Conservation (phyloP, 2,888 invertebrate genomes). For the Cristatella mucedo region DNA sequence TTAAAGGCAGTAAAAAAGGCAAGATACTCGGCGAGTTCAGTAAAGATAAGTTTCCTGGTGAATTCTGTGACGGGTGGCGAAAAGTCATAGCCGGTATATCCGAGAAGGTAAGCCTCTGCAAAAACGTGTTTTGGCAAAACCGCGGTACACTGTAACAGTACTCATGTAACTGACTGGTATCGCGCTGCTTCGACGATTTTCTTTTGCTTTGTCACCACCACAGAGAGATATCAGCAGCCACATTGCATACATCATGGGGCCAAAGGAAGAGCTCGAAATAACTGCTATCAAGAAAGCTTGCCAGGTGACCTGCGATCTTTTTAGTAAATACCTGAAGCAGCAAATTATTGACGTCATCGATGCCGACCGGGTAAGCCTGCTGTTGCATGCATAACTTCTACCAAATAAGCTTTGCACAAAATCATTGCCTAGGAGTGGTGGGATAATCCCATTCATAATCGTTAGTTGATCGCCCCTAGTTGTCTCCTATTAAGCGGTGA, state of each 20-base stretch:
- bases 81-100: conserved; percentile 57
- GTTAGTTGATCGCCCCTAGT: no score
- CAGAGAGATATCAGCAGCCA: conserved; percentile 60
- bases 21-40: conserved; percentile 72
- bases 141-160: no score
- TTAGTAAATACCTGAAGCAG: conserved; percentile 85
- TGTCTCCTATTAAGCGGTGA: no score
- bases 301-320: conserved; percentile 79
- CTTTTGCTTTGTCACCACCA: neutral
- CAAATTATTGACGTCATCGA: conserved; percentile 98
- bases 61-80: conserved; percentile 83
- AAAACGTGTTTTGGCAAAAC: no score
- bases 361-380: conserved; percentile 62
- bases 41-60: conserved; percentile 83
- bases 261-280: conserved; percentile 84
- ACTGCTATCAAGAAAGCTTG: conserved; percentile 78
- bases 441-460: no score
- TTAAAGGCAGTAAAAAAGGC: conserved; percentile 73
- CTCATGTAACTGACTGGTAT: no score
- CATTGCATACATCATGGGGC: conserved; percentile 71
- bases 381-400: no score
- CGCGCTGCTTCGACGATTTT: no score
- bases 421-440: no score
- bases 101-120: conserved; percentile 47
- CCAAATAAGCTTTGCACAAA: no score